Base-by-base conservation (phyloP, 2,888 invertebrate species). In the Leucophenga montana region DNA sequence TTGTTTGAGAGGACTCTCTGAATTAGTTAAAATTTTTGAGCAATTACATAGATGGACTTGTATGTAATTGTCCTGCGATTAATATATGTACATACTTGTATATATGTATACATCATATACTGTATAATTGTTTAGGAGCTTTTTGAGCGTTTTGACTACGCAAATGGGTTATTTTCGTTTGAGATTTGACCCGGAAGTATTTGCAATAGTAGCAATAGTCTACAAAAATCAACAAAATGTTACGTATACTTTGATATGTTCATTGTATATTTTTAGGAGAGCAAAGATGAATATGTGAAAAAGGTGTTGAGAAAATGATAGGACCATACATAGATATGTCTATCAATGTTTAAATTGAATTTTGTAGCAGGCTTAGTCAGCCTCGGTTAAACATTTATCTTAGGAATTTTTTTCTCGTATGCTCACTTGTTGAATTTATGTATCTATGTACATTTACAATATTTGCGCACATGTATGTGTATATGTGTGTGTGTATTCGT, bases 81-180 rank as follows among this genome's bases (percentile, higher is more conserved):
- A 3, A 27, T 27, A 27, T 27, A 27, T 27, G 27, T 27, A 27
- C 27, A 27, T 27, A 27, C 27, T 27, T 4, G 27, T 27, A n/a
- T n/a, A n/a, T n/a, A n/a, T n/a, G n/a, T 14, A n/a, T 73, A 73
- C 82, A 78, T 80, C 80, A 75, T 82, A 75, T 78, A 82, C 78
- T 81, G 78, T 64, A 46, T 77, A 79, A 79, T 75, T 77, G 69
- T 78, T 77, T 79, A 82, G 82, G 83, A 83, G 81, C 81, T 82
- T 48, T 79, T 75, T 79, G 77, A 74, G 73, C 75, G 76, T 39
- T 39, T 39, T 8, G 11, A 11, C 11, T 8, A 39, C 39, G 39
- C 39, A 39, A 8, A 39, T 39, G 50, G 50, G 50, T 16, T 50
- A 16, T 50, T 50, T 16, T 50, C 50, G 13, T 50, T 50, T 1